Evolutionary conservation across 2,888 invertebrate species (phyloP).

Genomic region (Entomobrya proxima): DNA sequence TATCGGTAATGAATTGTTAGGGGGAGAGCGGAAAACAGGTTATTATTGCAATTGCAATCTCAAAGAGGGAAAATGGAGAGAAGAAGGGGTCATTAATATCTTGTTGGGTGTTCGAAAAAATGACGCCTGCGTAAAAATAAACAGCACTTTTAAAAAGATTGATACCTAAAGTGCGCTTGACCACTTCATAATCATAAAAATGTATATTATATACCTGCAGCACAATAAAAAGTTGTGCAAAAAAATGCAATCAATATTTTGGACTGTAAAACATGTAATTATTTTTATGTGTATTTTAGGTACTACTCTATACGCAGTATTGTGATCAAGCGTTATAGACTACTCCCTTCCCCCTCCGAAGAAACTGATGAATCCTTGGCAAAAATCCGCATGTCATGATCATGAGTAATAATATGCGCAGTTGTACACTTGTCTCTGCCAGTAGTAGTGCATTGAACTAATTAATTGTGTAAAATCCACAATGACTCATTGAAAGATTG

Average conservation of each 20-base stretch:
- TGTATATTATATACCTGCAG: too few species aligned
- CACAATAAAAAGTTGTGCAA: too few species aligned
- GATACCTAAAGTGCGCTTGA: background rate
- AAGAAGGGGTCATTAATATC: slow-evolving; percentile 9
- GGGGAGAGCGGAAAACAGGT: background rate
- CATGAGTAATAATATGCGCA: background rate
- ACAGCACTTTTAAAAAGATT: background rate
- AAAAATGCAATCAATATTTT: too few species aligned
- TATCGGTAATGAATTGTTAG: background rate
- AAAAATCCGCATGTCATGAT: background rate
- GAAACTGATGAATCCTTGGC: too few species aligned
- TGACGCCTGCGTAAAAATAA: background rate
- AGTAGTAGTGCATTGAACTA: background rate
- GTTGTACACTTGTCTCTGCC: background rate
- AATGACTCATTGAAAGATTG: background rate
- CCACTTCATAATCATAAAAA: too few species aligned
- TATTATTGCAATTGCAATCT: slow-evolving; percentile 5
- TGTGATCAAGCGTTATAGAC: too few species aligned
- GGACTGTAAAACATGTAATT: background rate
- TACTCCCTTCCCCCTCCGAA: slow-evolving; percentile 12
- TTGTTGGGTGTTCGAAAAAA: background rate
- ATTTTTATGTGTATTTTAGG: background rate
- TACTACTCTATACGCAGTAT: background rate
- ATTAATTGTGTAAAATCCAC: background rate
- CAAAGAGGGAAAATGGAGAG: background rate